Base-by-base conservation (phyloP, 2,113 vertebrate species). In the Dendropsophus ebraccatus region DNA sequence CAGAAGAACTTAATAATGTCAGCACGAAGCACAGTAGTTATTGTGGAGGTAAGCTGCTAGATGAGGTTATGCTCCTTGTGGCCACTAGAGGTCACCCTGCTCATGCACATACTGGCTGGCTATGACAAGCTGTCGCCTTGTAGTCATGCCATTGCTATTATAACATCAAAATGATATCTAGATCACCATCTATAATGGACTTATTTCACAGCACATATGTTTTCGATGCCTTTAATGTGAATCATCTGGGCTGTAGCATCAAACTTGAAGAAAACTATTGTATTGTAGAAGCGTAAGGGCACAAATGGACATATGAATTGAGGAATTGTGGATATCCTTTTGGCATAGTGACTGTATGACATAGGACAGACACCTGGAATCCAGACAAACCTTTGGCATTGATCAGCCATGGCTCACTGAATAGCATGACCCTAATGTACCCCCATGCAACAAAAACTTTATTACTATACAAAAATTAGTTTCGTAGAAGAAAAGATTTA, bases 181-280 rank as follows among this genome's bases (percentile, higher is more conserved):
- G 32, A 81, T 62, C 30, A 56, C 37, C 58, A 45, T 62, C 78
- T 80, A 47, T 37, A 80, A 80, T 62, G 56, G 25, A 81, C 37
- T 47, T 47, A 28, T 47, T 81, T 62, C 58, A 47, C 41, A 47
- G 37, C 41, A 45, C 56, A 81, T 47, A 81, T 81, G 78, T 81
- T 81, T 47, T 65, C 65, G 58, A 81, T 81, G 78, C n/a, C 23
- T 28, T 9, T 81, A 81, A 65, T 65, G 10, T 9, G 78, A 81
- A 81, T 41, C 56, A 81, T 81, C 78, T 81, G 56, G 5, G 77
- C 56, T 45, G 13, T 17, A 60, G 77, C 37, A 80, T 60, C 35
- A 65, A 56, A n/a, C 17, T 54, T 19, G 78, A 81, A 65, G 56
- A 56, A 13, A 65, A 65, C 28, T 37, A 47, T 14, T 35, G 56